Evolutionary conservation across 2,113 vertebrate species (phyloP).

Genomic region (Callaeas wilsoni): DNA sequence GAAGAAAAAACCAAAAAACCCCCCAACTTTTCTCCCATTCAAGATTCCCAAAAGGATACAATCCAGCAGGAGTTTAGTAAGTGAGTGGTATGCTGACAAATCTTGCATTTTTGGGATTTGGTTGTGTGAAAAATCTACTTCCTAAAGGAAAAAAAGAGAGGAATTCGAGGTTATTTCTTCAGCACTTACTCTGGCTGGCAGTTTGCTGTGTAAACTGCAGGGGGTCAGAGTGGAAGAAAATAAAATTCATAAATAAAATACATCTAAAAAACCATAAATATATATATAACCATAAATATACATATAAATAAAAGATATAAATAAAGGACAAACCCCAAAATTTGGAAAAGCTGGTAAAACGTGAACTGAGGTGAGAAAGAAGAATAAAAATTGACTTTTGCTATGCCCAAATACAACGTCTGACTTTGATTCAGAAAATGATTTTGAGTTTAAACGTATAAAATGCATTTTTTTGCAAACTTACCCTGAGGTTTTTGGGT

Average conservation of each 20-base stretch:
- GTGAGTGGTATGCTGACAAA: constrained; percentile 74
- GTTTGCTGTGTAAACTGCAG: background rate
- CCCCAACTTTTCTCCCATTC: background rate
- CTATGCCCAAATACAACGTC: rapidly evolving
- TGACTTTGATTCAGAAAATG: background rate
- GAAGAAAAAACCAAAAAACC: background rate
- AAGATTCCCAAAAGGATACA: constrained; percentile 83
- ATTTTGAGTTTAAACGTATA: background rate
- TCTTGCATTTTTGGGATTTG: constrained; percentile 83
- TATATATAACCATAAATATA: background rate
- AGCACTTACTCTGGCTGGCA: background rate
- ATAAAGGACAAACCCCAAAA: background rate
- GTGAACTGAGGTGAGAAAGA: background rate
- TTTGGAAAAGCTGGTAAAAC: background rate
- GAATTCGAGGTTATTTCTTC: background rate
- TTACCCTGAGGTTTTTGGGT: constrained; percentile 87
- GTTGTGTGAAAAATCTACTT: constrained; percentile 88
- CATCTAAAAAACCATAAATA: background rate
- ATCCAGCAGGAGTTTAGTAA: constrained; percentile 82
- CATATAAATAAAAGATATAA: background rate
- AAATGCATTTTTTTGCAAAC: background rate
- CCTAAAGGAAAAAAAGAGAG: constrained; percentile 67
- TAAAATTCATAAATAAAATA: background rate
- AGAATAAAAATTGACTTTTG: background rate
- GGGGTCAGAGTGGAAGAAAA: background rate